Evolutionary conservation across 2,888 invertebrate species (phyloP), one percentile per base, ranked within the genome.

Genomic region (Habroteleia sp.): DNA sequence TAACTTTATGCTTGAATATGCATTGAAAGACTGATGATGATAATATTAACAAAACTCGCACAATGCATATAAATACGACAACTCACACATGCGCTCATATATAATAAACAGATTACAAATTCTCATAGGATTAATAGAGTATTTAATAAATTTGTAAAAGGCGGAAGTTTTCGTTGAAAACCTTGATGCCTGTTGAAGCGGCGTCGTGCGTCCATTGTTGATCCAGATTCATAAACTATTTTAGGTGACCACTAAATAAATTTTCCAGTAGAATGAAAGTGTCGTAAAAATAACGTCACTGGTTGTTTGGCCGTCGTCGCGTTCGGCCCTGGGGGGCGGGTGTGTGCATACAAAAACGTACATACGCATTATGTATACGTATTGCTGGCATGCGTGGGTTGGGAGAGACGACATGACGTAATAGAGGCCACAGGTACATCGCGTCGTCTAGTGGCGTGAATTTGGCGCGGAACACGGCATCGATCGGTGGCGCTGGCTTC

Each of bases 361-460:
- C 39, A 56, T 31, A 42, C 48, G 33, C 33, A 58, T 50, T 50
- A 58, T 60, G n/a, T n/a, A 46, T 42, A 42, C 23, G 68, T 68
- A 68, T 48, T 54, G 5, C 29, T 35, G 44, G 44, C 46, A 29
- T 48, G 3, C 14, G 31, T 27, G 35, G 60, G 60, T 60, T 35
- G 56, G 56, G 62, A 27, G 39, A 46, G 54, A 56, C 68, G 58
- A 58, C 74, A 69, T 69, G 74, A 74, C 74, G 74, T 69, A 74
- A 74, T 69, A 74, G 63, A 69, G n/a, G 74, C 63, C 63, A 63
- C 74, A 74, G 74, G 74, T 69, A 65, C 56, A 71, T 65, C 58
- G 72, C 58, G 56, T 48, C 46, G 58, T 54, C 50, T 54, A 35
- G 58, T 62, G 46, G 62, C 60, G 60, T 60, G 60, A 74, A 68